Evolutionary conservation across 2,797 vertebrate species (phyloP).

Genomic region (Strix occidentalis): DNA sequence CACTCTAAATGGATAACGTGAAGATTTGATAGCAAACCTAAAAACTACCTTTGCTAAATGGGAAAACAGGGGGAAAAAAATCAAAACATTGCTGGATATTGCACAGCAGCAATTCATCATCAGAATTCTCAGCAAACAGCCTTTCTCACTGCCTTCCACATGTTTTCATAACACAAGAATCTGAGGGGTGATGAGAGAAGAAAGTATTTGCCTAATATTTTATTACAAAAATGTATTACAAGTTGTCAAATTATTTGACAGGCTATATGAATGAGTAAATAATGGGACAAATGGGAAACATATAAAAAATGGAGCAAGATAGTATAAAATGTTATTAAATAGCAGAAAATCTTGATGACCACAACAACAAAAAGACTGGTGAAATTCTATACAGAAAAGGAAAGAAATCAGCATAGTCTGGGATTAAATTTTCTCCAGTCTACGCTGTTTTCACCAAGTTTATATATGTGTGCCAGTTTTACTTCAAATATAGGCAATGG

Average conservation of each 20-base stretch:
- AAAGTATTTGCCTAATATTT: not conserved
- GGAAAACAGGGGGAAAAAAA: not conserved
- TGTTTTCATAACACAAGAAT: not conserved
- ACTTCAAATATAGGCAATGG: not conserved
- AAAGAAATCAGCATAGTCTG: not conserved
- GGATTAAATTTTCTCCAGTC: not conserved
- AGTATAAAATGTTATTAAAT: not conserved
- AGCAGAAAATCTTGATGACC: not conserved
- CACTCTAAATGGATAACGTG: not conserved
- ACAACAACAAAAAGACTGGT: not conserved
- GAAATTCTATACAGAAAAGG: not conserved
- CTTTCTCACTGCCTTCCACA: not conserved
- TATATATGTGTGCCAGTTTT: not conserved
- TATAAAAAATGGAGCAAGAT: not conserved
- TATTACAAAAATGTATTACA: not conserved
- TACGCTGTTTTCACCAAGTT: not conserved
- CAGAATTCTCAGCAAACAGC: not conserved
- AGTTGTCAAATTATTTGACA: not conserved
- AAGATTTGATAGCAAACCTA: conserved; percentile 1
- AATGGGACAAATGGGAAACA: not conserved
- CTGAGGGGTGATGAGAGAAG: not conserved
- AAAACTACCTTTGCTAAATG: conserved; percentile 17
- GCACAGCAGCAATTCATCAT: not conserved
- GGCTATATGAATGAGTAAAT: not conserved
- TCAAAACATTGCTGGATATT: not conserved